A percentile compares a stretch with the other conserved stretches of the same genome.
Evolutionary conservation across 2,888 invertebrate genomes (phyloP).

Genomic region (Parascotia fuliginaria): DNA sequence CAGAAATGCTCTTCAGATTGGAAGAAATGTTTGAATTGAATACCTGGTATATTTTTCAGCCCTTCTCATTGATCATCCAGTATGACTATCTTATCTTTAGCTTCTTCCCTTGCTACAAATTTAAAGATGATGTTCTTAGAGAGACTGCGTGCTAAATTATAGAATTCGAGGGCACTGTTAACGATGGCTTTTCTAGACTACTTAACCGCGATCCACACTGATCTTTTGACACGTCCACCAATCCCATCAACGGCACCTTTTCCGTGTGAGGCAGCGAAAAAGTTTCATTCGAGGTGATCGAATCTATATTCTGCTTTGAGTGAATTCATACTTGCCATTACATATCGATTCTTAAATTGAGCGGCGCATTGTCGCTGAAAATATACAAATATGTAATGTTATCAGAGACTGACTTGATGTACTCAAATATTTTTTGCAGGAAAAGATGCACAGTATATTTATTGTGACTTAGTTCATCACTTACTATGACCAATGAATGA

Average conservation of each 20-base stretch:
- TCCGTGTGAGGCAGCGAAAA: constrained; percentile 33
- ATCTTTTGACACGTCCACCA: constrained; percentile 30
- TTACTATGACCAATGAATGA: constrained; percentile 21
- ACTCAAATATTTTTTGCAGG: constrained; percentile 29
- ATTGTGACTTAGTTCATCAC: constrained; percentile 31
- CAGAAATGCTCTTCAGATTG: constrained; percentile 9
- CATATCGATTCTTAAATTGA: constrained; percentile 37
- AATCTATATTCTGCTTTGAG: constrained; percentile 17
- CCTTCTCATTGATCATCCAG: background rate
- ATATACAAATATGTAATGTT: background rate
- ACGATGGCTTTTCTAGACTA: constrained; percentile 25
- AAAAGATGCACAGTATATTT: constrained; percentile 35
- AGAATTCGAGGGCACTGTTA: constrained; percentile 8
- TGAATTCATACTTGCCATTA: constrained; percentile 35
- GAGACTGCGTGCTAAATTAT: background rate
- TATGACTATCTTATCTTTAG: background rate
- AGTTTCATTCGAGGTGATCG: constrained; percentile 33
- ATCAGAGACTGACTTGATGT: constrained; percentile 7
- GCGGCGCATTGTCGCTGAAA: constrained; percentile 29
- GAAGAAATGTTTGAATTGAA: constrained; percentile 3
- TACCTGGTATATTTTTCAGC: background rate
- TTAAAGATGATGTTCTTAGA: background rate
- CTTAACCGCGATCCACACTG: constrained; percentile 32
- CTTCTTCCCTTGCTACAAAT: background rate
- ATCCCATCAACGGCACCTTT: constrained; percentile 40